Base-by-base conservation (phyloP, 1,140 invertebrate species). In the Phymastichus coffea region DNA sequence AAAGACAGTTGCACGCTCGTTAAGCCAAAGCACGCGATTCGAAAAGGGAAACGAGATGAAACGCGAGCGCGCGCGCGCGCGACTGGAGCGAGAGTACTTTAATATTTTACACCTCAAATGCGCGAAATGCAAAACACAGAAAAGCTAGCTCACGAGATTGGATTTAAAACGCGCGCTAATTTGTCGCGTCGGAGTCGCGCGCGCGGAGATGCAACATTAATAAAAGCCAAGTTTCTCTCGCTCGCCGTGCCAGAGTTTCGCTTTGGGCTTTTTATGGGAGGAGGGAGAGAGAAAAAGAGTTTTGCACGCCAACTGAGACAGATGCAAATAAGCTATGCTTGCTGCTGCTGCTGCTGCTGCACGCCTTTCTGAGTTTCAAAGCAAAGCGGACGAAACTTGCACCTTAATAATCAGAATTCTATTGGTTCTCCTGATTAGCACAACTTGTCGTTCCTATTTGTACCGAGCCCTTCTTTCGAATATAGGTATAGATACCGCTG, bases 81-180 rank as follows among this genome's bases (percentile, higher is more conserved):
- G 28, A 33, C 28, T 7, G 28, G 20, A 57, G 67, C 66, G 67
- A 74, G 23, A 7, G 20, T 23, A 35, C 33, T 74, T 76, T 74
- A 76, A 75, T 76, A 75, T 74, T 76, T 76, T 74, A 76, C 72
- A 76, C 72, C 74, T 75, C 73, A 71, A 76, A 75, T 74, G 72
- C 54, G 66, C 66, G 70, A 72, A 73, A 76, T 76, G 73, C 71
- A 76, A 76, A 76, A 48, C 62, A 74, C 47, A 28, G 43, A 53
- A 54, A 53, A 55, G 60, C 57, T 53, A 65, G 58, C 56, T 54
- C 59, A 56, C 47, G 70, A 33, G 70, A 76, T 76, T 74, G 71
- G 74, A 75, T 74, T 76, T 75, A 76, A 76, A 76, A 75, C 70
- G 71, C 51, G 43, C 65, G 69, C 70, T 75, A 76, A 76, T 76